Conservation (phyloP, 2,888 invertebrate genomes). For the Stenurella melanura region DNA sequence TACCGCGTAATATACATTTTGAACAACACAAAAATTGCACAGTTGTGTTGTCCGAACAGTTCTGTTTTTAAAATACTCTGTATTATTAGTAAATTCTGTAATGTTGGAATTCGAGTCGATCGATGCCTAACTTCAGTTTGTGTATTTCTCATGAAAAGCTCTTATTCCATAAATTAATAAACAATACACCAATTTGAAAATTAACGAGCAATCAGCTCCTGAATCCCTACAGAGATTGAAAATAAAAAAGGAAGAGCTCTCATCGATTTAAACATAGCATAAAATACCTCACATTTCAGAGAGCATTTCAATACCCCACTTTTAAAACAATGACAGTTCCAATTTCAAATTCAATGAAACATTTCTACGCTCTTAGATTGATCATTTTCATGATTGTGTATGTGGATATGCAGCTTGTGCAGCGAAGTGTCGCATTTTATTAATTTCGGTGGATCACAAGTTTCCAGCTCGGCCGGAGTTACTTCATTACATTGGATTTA, state of each 20-base stretch:
- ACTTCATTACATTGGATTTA: slow-evolving; percentile 31
- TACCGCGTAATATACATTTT: too few species aligned
- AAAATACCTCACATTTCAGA: background rate
- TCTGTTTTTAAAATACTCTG: too few species aligned
- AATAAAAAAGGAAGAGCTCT: background rate
- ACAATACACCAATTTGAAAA: background rate
- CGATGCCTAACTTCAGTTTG: background rate
- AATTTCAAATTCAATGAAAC: slow-evolving; percentile 2
- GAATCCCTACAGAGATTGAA: background rate
- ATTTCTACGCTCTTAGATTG: background rate
- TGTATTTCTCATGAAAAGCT: background rate
- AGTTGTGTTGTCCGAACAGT: too few species aligned
- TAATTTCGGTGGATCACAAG: slow-evolving; percentile 4
- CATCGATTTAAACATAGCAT: background rate
- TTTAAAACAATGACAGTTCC: background rate
- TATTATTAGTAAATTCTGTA: background rate
- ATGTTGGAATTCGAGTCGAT: background rate
- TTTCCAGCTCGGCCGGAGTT: slow-evolving; percentile 4
- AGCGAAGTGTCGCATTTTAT: background rate
- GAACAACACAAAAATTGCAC: too few species aligned
- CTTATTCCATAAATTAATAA: background rate
- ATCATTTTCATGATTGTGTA: background rate
- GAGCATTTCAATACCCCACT: background rate
- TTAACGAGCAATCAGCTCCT: background rate
- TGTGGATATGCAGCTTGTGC: background rate